phyloP scores from a whole-genome alignment of 2,888 invertebrate species.

The Pegoplata infirma region DNA sequence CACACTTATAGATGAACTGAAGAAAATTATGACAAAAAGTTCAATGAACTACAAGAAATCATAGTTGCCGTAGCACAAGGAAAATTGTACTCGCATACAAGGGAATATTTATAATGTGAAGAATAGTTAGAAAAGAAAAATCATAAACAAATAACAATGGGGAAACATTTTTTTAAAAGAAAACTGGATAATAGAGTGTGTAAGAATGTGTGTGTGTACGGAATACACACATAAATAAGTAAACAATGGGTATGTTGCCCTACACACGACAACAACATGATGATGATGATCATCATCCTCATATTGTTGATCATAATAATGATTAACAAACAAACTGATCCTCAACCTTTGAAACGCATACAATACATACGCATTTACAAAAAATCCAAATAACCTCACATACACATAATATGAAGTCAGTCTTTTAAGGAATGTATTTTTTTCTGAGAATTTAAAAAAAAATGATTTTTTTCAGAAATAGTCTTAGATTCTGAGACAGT shows the following conservation, averaged over 20 bases:
- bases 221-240: neutral
- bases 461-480: too few species aligned
- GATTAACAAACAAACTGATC: slow-evolving; percentile 42
- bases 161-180: too few species aligned
- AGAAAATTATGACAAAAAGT: slow-evolving; percentile 23
- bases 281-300: slow-evolving; percentile 10
- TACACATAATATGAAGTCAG: neutral
- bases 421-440: neutral
- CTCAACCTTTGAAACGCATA: slow-evolving; percentile 39
- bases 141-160: slow-evolving; percentile 37
- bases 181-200: slow-evolving; percentile 46
- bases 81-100: too few species aligned
- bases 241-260: slow-evolving; percentile 55
- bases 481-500: too few species aligned
- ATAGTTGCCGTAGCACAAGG: slow-evolving; percentile 30
- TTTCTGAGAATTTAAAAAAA: too few species aligned
- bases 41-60: slow-evolving; percentile 42
- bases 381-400: slow-evolving; percentile 12
- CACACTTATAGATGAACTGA: neutral
- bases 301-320: slow-evolving; percentile 3
- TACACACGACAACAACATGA: slow-evolving; percentile 45
- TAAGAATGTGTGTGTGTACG: neutral
- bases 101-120: too few species aligned
- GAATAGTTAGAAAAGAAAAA: slow-evolving; percentile 4
- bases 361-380: neutral